Evolutionary conservation across 2,113 vertebrate genomes (phyloP), one percentile per base, ranked within the genome.

Genomic region (Plotosus lineatus): DNA sequence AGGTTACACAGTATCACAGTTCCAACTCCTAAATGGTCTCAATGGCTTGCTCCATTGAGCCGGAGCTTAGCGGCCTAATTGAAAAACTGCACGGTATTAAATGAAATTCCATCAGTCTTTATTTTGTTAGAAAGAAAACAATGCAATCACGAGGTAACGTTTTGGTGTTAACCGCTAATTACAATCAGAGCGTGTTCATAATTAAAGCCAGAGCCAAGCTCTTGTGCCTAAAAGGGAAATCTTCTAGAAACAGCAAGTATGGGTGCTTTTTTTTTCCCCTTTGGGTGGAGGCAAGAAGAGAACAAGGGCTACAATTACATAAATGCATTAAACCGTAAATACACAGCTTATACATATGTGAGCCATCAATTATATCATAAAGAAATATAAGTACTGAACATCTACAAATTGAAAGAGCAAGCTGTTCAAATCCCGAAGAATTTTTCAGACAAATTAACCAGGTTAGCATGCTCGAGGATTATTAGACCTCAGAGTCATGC

Each of bases 101-200:
- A 92, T 79, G 81, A 78, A 82, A 60, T 76, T 31, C 85, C 78
- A 89, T 91, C 87, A 77, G 87, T 90, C 84, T 89, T 86, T 81
- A 48, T 84, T 88, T 86, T 86, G 82, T 88, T 88, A 83, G 72
- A 76, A 61, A 75, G 73, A 78, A 86, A 90, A 91, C 83, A 89
- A 88, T 87, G 83, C 87, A 93, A 92, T 92, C 90, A 91, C 86
- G 87, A 82, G 85, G 84, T 83, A 90, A 84, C 87, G 73, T 86
- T 88, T n/a, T 26, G 78, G 88, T 86, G 83, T 87, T 90, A 88
- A 91, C 85, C 83, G 33, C 90, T 89, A 92, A 93, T 92, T 92
- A 90, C 86, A 88, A 90, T 86, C 90, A 92, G 86, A 87, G 85
- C 83, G 83, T 90, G 88, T 87, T 81, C 74, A 82, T 90, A 90